Evolutionary conservation across 1,140 invertebrate genomes (phyloP), one percentile per base, ranked within the genome.

Genomic region (Prorops nasuta): DNA sequence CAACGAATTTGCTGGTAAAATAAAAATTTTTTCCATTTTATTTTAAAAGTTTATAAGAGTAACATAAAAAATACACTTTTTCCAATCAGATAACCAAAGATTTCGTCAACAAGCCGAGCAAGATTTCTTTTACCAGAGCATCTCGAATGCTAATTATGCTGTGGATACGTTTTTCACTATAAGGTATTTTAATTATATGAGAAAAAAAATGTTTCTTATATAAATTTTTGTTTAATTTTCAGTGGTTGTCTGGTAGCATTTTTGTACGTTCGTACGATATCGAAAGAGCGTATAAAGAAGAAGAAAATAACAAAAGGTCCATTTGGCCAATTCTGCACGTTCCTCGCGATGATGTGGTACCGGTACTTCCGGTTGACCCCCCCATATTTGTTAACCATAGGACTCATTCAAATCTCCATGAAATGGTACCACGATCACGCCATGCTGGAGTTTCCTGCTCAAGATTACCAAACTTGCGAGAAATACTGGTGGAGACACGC

Each of bases 131-230:
- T 78, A 71, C 44, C 73, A 74, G 56, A 71, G 68, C 8, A 63
- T 78, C 35, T 70, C 68, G 41, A 78, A 75, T 49, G 67, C 61
- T 15, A 66, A 64, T 12, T 78, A 70, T 48, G 66, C 67, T 2
- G 74, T 78, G 2, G 74, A 78, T 44, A 76, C 74, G 10, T 78
- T 78, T 55, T 78, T 78, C 51, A 72, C 81, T 18, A 73, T 81
- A 21, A 80, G 74, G 74, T 77, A 44, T 16, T 15, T 48, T 17
- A 38, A 1, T 39, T 24, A 24, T 28, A 38, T 22, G 10, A 28
- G 9, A 38, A 39, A 16, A 16, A 46, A 37, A 46, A 20, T 0
- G 20, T 12, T 35, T 41, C 12, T 15, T 3, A 41, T 24, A 35
- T 15, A 4, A 22, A 3, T 10, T 6, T 8, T 3, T 4, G 7